Evolutionary conservation across 2,888 invertebrate genomes (phyloP), one percentile per base, ranked within the genome.

Genomic region (Nephrotoma flavescens): DNA sequence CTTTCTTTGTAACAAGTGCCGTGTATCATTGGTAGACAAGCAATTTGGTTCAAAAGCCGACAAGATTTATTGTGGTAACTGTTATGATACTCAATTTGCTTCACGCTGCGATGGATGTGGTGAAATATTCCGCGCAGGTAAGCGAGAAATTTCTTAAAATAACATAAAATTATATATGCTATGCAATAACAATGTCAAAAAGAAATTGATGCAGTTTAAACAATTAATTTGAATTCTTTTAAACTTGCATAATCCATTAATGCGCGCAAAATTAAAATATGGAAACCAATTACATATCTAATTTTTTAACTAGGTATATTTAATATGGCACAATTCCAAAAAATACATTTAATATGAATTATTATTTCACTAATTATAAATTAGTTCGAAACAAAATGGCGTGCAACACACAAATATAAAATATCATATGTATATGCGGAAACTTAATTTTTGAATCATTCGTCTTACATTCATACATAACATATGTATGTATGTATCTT

Each of bases 41-140:
- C 99, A 99, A 92, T 99, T 99, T 92, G 99, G 99, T 90, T 98
- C 98, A 91, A 99, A 99, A 93, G 96, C 98, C 90, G 99, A 99
- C 92, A 97, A 98, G 93, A 98, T 99, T 93, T 99, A 98, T 94
- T 99, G 99, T 93, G 98, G 99, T 90, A 97, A 97, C 92, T 99
- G 99, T 93, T 99, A 99, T 92, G 99, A 99, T 92, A 96, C 98
- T 89, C 98, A 98, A 93, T 99, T 99, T 93, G 99, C 99, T 87
- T 98, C 98, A 90, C 95, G 99, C 89, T 99, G 99, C 93, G 99
- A 99, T 93, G 99, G 98, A 88, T 99, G 99, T 92, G 96, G 97
- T 89, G 98, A 99, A 92, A 98, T 99, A 91, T 99, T 99, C 95
- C 96, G 97, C 91, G 99, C 99, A 93, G 99, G 99, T 99, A 91